These are phyloP conservation scores for Eulithis prunata DNA, from an alignment of 2,888 invertebrate genomes.

Conservation along the genomic window DNA sequence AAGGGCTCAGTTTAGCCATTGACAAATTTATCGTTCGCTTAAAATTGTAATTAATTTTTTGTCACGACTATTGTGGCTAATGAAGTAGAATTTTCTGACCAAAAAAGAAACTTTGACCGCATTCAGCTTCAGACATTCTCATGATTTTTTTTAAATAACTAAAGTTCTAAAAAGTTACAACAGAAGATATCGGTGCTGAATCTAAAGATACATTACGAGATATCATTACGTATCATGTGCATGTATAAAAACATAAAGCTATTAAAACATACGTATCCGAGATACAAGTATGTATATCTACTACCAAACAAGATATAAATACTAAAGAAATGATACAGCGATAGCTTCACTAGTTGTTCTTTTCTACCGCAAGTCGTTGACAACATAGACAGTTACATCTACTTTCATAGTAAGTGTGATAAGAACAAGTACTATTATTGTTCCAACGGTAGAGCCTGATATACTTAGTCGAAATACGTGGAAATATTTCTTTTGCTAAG, in stretches of 20 bases:
- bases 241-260: too few relatives aligned
- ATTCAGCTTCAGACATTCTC: not conserved
- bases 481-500: constrained; percentile 47
- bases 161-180: not conserved
- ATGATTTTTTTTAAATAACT: not conserved
- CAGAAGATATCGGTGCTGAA: too few relatives aligned
- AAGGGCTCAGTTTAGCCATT: constrained; percentile 34
- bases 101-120: not conserved
- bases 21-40: constrained; percentile 29
- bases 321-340: too few relatives aligned
- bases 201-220: too few relatives aligned
- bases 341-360: too few relatives aligned
- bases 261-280: too few relatives aligned
- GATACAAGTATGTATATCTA: too few relatives aligned
- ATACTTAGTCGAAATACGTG: constrained; percentile 48
- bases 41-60: constrained; percentile 10
- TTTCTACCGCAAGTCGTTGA: constrained; percentile 12
- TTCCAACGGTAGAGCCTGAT: constrained; percentile 38
- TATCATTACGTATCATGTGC: too few relatives aligned
- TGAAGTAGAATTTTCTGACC: not conserved
- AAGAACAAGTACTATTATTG: constrained; percentile 32
- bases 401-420: constrained; percentile 28
- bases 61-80: not conserved
- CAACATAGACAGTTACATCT: constrained; percentile 9
- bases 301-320: too few relatives aligned